Base-by-base conservation (phyloP, 2,888 invertebrate genomes). In the Acleris emargana region DNA sequence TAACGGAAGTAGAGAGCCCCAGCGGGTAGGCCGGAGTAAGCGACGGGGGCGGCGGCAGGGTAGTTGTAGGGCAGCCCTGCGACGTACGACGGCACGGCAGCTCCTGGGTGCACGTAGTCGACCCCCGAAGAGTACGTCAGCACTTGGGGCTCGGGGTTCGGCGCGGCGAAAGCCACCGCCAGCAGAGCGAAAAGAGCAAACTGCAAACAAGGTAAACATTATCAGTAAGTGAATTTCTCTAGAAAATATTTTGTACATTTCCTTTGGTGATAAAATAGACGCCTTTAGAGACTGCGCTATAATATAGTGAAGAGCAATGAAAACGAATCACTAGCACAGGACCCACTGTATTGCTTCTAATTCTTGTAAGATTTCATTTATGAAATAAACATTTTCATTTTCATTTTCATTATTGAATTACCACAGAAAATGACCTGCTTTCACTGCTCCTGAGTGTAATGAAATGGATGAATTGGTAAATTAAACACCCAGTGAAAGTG, bases 121-220 rank as follows among this genome's bases (percentile, higher is more conserved):
- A 84, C 66, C 5, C 84, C 84, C 1, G 78, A 54, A 3, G 84
- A 62, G 78, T 87, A 86, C 11, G 83, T 47, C 63, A 83, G 20
- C 52, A 76, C 13, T 68, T 87, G 86, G 4, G 87, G 82, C 13
- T 82, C 79, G 0, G 86, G 84, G 66, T 77, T 83, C 11, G 93
- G 93, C 13, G 88, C 89, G 58, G 93, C 93, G 67, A 89, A 79
- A 42, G 92, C 93, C 69, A 91, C 82, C 32, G 91, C 93, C 79
- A 94, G 68, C 67, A 94, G 71, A 71, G 93, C 93, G 75, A 92
- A 87, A 64, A 94, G 76, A 52, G 91, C 83, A 72, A 93, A 77
- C 94, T 94, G 79, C 17, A 77, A 83, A 74, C 58, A 45, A 45
- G 13, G 38, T 9, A 2, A 38, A 38, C 13, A 38, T 13, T 38